Evolutionary conservation across 1,140 invertebrate genomes (phyloP), one percentile per base, ranked within the genome.

Genomic region (Sminthurinus signatus): DNA sequence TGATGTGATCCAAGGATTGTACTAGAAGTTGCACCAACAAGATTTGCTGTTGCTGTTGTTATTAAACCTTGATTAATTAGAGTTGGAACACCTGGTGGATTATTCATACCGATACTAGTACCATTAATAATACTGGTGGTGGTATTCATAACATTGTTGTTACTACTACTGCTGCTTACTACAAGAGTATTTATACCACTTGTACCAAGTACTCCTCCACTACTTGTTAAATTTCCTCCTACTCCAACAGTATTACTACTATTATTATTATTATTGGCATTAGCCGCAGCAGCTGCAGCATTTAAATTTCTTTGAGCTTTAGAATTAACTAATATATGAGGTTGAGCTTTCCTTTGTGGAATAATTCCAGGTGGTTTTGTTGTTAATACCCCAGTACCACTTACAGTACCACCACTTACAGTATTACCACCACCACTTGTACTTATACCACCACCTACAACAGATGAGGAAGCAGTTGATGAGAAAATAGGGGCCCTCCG

Each of bases 311-410:
- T 48, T 46, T 67, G 60, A 32, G 51, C 60, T 54, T 68, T 68
- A 1, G 66, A 68, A 54, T 62, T 64, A 21, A 60, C 56, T 25
- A 68, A 46, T 31, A 68, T 68, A 32, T 68, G 66, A 1, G 66
- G 66, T 36, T 68, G 66, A 23, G 66, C 66, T 61, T 68, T 68
- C 19, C 66, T 42, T 29, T 58, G 39, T 10, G 50, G 61, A 3
- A 60, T 51, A 1, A 68, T 31, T 25, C 52, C 57, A 0, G 43
- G 55, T 21, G 66, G 56, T 8, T 62, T 44, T 36, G 17, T 29
- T 43, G 21, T 32, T 48, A 5, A 52, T 12, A 36, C 54, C n/a
- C n/a, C n/a, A n/a, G n/a, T n/a, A n/a, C n/a, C n/a, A n/a, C 23
- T 42, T 27, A 42, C 32, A 10, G 31, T 44, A 14, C 32, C 48